Percentiles rank a stretch among this genome's conserved stretches.
Conservation (phyloP, 2,797 vertebrate species). For the Mus spretus region DNA sequence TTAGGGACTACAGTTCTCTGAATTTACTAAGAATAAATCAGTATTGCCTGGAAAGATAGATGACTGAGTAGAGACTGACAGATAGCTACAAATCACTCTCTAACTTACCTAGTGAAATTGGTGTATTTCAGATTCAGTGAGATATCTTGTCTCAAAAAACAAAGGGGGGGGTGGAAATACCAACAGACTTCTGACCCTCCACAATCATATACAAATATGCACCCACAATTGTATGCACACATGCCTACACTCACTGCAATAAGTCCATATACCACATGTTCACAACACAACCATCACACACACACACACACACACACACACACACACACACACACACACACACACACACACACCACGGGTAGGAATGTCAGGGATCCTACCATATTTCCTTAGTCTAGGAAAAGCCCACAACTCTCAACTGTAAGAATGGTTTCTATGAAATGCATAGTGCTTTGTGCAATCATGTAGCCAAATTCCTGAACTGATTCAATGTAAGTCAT, state of each 20-base stretch:
- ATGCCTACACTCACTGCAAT: not conserved
- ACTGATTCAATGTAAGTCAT: not conserved
- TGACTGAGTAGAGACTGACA: not conserved
- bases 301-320: too few relatives aligned
- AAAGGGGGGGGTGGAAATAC: not conserved
- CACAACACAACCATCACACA: not conserved
- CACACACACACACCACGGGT: not conserved
- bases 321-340: not conserved
- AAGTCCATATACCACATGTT: not conserved
- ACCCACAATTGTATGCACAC: not conserved
- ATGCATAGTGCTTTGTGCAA: not conserved
- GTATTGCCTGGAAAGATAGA: not conserved
- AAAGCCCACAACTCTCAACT: not conserved
- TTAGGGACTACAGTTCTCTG: not conserved
- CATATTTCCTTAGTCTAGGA: not conserved
- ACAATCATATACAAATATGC: not conserved
- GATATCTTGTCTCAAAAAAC: not conserved
- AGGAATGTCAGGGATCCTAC: not conserved
- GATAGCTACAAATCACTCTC: not conserved
- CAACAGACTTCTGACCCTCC: not conserved
- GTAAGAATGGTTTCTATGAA: not conserved
- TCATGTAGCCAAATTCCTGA: not conserved
- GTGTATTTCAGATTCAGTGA: not conserved
- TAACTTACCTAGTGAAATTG: not conserved
- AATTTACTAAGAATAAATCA: not conserved